phyloP scores from a whole-genome alignment of 2,888 invertebrate species.

The Mesoligia furuncula region DNA sequence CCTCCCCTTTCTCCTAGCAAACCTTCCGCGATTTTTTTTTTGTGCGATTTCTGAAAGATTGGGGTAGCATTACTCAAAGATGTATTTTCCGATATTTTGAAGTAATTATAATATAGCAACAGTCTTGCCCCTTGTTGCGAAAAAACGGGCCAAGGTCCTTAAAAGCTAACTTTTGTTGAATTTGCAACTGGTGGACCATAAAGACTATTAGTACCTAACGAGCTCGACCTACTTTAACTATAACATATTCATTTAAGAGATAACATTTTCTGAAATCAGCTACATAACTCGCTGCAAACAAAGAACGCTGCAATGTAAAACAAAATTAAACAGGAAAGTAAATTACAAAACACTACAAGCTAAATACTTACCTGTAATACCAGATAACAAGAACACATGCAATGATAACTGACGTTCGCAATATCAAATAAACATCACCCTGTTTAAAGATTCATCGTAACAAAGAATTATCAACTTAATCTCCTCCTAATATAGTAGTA shows the following conservation, averaged over 20 bases:
- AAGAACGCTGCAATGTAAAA: slow-evolving; percentile 15
- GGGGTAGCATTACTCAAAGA: not conserved
- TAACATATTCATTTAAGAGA: slow-evolving; percentile 9
- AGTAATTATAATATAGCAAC: not conserved
- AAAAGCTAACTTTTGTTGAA: not conserved
- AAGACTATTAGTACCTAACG: not conserved
- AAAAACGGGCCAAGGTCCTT: not conserved
- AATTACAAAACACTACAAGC: slow-evolving; percentile 24
- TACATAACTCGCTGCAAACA: slow-evolving; percentile 26
- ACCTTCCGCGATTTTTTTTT: not conserved
- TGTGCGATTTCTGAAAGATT: not conserved
- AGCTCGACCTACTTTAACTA: slow-evolving; percentile 24
- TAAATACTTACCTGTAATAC: slow-evolving; percentile 36
- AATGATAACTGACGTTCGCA: slow-evolving; percentile 44
- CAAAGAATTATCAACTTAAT: slow-evolving; percentile 55
- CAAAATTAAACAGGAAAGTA: slow-evolving; percentile 48
- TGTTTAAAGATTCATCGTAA: slow-evolving; percentile 45
- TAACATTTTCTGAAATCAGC: slow-evolving; percentile 23
- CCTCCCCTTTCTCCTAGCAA: not conserved
- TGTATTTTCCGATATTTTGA: not conserved
- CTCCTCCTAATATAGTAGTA: slow-evolving; percentile 44
- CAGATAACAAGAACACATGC: slow-evolving; percentile 54
- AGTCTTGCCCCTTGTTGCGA: not conserved
- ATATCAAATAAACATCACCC: slow-evolving; percentile 53
- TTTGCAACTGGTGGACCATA: not conserved